A percentile compares a stretch with the other conserved stretches of the same genome.
phyloP scores from a whole-genome alignment of 2,888 invertebrate species.

The Poecilus cupreus region DNA sequence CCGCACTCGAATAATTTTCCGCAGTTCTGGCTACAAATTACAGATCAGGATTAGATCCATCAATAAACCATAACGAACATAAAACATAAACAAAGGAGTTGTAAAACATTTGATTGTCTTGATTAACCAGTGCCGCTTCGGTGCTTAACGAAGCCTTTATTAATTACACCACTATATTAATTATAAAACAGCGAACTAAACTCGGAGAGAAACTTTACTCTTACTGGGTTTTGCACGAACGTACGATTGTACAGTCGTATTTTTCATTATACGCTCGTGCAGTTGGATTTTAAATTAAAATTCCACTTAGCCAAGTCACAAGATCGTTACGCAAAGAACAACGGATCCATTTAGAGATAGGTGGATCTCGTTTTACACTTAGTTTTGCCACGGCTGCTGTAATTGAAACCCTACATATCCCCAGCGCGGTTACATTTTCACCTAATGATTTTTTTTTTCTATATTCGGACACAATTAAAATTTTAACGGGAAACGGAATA shows the following conservation, averaged over 20 bases:
- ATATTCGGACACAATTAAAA: neutral
- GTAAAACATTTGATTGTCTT: conserved; percentile 30
- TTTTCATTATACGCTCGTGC: conserved; percentile 37
- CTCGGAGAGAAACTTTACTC: conserved; percentile 47
- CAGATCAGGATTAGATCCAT: conserved; percentile 21
- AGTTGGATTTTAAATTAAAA: conserved; percentile 53
- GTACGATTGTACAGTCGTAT: neutral
- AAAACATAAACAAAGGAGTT: conserved; percentile 29
- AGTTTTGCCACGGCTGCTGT: conserved; percentile 10
- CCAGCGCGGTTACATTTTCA: neutral
- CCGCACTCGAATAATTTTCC: conserved; percentile 21
- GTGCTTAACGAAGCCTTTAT: neutral
- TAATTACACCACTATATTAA: conserved; percentile 43
- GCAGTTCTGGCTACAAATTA: neutral
- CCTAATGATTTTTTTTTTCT: neutral
- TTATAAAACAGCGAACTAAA: conserved; percentile 39
- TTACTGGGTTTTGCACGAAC: neutral
- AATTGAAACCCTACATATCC: neutral
- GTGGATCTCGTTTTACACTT: conserved; percentile 52
- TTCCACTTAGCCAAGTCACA: conserved; percentile 51
- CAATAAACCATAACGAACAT: conserved; percentile 28
- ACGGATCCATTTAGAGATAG: conserved; percentile 50
- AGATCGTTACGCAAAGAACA: conserved; percentile 45
- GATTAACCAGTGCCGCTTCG: neutral
- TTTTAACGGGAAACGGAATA: neutral